Base-by-base conservation (phyloP, 2,113 vertebrate genomes). In the Toxotes jaculatrix region DNA sequence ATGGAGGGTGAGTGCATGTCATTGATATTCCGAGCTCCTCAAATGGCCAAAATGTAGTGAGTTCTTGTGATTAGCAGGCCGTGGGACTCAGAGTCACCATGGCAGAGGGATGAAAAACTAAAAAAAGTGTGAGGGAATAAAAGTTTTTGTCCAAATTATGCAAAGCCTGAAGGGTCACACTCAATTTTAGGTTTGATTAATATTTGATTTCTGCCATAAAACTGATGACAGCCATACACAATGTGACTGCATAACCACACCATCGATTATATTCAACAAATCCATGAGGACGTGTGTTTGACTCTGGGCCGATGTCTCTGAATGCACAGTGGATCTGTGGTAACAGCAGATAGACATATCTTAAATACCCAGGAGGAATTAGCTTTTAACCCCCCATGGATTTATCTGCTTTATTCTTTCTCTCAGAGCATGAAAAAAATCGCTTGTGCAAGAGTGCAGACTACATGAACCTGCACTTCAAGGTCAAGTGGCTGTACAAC, bases 401-500 rank as follows among this genome's bases (percentile, higher is more conserved):
- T 89, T 88, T 69, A 36, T 45, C 27, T 67, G 5, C 62, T 86
- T 42, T 36, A 27, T 70, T 56, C 11, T 72, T 43, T 74, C 40
- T 65, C 12, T 21, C 90, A 99, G 98, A 99, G 85, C 98, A 99
- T 0, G 98, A 99, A 86, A 99, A 98, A 88, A 98, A 99, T 63
- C 96, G 98, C 1, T 89, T 99, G 73, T 99, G 98, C 92, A 99
- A 99, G 94, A 99, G 98, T 0, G 98, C 98, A 0, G 98, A 99
- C 93, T 99, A 99, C 93, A 99, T 99, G 98, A 99, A 99, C 95
- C 96, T 99, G 83, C 98, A 99, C 94, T 99, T 99, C 93, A 99
- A 99, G 93, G 98, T 99, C 69, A 99, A 99, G 93, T 99, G 98
- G 98, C 93, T 99, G 0, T 99, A 98, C 94, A 99, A 99, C 0